Conservation (phyloP, 1,140 invertebrate species). For the Lethocerus indicus region DNA sequence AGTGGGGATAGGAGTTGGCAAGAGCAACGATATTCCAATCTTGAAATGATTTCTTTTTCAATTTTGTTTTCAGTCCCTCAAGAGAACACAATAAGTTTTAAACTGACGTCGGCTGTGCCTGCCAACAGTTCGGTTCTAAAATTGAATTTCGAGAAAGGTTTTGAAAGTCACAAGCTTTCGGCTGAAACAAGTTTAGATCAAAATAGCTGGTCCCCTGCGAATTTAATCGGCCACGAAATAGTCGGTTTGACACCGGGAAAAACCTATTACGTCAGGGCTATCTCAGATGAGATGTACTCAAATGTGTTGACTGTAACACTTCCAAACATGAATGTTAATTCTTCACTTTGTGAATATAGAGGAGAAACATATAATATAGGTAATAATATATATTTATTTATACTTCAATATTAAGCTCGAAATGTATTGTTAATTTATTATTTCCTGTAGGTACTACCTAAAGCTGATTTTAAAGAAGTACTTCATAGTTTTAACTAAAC, state of each 20-base stretch:
- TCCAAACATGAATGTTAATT: constrained; percentile 14
- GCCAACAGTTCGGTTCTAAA: constrained; percentile 23
- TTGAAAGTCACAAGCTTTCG: constrained; percentile 1
- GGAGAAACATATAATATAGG: constrained; percentile 34
- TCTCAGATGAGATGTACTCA: constrained; percentile 19
- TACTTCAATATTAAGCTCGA: too few relatives aligned
- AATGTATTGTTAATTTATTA: too few relatives aligned
- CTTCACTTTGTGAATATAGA: constrained; percentile 32
- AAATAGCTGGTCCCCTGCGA: constrained; percentile 23
- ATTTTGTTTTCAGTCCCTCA: too few relatives aligned
- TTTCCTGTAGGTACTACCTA: too few relatives aligned
- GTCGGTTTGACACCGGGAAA: constrained; percentile 18
- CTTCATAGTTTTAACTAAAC: too few relatives aligned
- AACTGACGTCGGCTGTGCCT: constrained; percentile 23
- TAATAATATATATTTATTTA: constrained; percentile 6
- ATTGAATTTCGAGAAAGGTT: constrained; percentile 20
- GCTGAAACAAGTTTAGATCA: constrained; percentile 26
- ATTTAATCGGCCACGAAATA: constrained; percentile 16
- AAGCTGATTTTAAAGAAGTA: too few relatives aligned
- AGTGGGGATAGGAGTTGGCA: too few relatives aligned
- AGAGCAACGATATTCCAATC: too few relatives aligned
- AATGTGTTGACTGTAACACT: constrained; percentile 21
- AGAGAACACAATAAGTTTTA: too few relatives aligned
- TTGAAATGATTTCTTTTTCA: too few relatives aligned
- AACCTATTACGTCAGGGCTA: constrained; percentile 22